phyloP scores from a whole-genome alignment of 1,140 invertebrate genomes.

The Drosophila tristis region DNA sequence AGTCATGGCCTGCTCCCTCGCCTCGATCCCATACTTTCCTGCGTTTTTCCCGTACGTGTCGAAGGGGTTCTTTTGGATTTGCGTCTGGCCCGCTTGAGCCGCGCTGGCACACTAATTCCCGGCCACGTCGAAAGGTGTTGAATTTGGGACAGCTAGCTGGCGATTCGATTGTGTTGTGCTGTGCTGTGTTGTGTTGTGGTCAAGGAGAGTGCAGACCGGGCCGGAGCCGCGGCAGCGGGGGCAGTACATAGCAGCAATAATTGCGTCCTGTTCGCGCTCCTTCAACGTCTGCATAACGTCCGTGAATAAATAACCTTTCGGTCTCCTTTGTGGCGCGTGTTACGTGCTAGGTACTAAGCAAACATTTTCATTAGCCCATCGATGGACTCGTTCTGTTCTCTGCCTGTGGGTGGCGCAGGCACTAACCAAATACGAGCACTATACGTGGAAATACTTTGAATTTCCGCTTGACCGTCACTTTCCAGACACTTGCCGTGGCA shows the following conservation, averaged over 20 bases:
- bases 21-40: not conserved
- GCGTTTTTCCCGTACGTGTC: not conserved
- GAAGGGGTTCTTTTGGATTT: conserved; percentile 1
- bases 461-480: conserved; percentile 24
- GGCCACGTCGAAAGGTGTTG: conserved; percentile 67
- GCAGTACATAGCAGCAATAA: conserved; percentile 43
- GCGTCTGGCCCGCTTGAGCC: conserved; percentile 70
- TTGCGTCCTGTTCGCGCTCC: conserved; percentile 75
- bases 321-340: conserved; percentile 5
- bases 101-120: conserved; percentile 71
- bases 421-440: conserved; percentile 26
- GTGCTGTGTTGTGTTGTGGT: conserved; percentile 49
- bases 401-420: not conserved
- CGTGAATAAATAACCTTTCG: conserved; percentile 58
- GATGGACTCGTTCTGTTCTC: not conserved
- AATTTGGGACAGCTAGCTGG: conserved; percentile 64
- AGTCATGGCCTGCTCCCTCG: not conserved
- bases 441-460: conserved; percentile 16
- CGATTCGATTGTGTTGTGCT: not conserved
- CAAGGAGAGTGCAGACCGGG: conserved; percentile 21
- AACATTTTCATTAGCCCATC: conserved; percentile 44
- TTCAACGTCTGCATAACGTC: conserved; percentile 17
- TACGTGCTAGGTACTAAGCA: conserved; percentile 27
- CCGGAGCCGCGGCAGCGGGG: not conserved
- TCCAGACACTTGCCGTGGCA: conserved; percentile 5